phyloP scores from a whole-genome alignment of 1,140 invertebrate genomes.

The Aradophagus sp. region DNA sequence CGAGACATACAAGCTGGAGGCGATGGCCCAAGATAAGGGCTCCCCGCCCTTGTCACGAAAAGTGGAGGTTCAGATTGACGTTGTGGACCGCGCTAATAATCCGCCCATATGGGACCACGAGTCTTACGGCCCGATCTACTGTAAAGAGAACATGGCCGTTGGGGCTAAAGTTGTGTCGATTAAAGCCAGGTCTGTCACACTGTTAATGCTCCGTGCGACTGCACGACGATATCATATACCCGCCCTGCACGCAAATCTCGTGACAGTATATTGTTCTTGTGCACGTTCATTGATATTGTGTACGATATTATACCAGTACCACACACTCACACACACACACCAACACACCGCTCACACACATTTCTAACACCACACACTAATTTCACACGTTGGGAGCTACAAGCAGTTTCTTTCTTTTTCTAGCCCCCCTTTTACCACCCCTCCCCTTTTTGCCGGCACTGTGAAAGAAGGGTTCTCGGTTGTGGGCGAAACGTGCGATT shows the following conservation, averaged over 20 bases:
- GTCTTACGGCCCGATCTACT: slow-evolving; percentile 96
- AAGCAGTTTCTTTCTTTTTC: slow-evolving; percentile 46
- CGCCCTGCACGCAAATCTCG: slow-evolving; percentile 74
- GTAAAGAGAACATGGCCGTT: slow-evolving; percentile 96
- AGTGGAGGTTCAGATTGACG: slow-evolving; percentile 97
- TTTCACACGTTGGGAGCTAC: slow-evolving; percentile 38
- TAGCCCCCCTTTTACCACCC: slow-evolving; percentile 27
- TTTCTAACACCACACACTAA: slow-evolving; percentile 44
- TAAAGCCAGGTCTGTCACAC: slow-evolving; percentile 95
- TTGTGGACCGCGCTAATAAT: slow-evolving; percentile 97
- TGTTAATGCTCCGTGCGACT: slow-evolving; percentile 74
- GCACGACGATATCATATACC: slow-evolving; percentile 73
- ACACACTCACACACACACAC: slow-evolving; percentile 48
- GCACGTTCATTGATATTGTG: slow-evolving; percentile 76
- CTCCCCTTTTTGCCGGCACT: neutral
- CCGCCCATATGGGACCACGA: slow-evolving; percentile 97
- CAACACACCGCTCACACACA: slow-evolving; percentile 15
- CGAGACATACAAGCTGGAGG: slow-evolving; percentile 97
- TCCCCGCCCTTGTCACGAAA: slow-evolving; percentile 93
- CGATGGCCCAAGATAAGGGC: slow-evolving; percentile 96
- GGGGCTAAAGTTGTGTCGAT: slow-evolving; percentile 96
- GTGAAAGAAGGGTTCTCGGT: too few species aligned
- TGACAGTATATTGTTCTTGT: slow-evolving; percentile 75
- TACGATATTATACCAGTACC: slow-evolving; percentile 67
- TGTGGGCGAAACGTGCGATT: too few species aligned